Evolutionary conservation across 2,797 vertebrate genomes (phyloP).

Genomic region (Sebastes taczanowskii): DNA sequence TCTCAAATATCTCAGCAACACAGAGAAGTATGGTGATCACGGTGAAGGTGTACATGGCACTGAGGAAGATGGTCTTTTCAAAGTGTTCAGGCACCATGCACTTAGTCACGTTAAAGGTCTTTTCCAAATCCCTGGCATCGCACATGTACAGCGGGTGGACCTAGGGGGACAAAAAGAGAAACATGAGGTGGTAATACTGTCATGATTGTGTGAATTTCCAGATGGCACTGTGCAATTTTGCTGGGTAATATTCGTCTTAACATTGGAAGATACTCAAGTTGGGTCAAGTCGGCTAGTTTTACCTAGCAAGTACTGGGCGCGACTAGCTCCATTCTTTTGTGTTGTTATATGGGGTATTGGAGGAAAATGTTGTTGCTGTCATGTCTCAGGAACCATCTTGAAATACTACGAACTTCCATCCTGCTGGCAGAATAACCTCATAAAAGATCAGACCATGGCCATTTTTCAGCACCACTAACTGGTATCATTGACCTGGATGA

Average conservation of each 20-base stretch:
- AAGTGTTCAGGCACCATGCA: constrained; percentile 93
- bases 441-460: background rate
- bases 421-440: background rate
- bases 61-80: constrained; percentile 93
- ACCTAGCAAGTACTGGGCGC: background rate
- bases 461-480: background rate
- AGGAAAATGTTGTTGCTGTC: background rate
- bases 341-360: background rate
- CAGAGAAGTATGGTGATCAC: constrained; percentile 88
- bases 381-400: background rate
- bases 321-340: background rate
- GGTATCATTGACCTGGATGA: background rate
- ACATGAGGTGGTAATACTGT: background rate
- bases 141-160: constrained; percentile 86
- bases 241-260: background rate
- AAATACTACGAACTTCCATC: background rate
- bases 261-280: background rate
- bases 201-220: background rate
- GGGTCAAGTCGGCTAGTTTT: background rate
- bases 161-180: constrained; percentile 78
- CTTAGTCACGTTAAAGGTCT: constrained; percentile 83
- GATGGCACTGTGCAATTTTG: background rate
- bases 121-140: constrained; percentile 83
- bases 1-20: constrained; percentile 89
- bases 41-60: constrained; percentile 92